These are phyloP conservation scores for Malurus splendens DNA, from an alignment of 2,797 vertebrate species.

Conservation along the genomic window DNA sequence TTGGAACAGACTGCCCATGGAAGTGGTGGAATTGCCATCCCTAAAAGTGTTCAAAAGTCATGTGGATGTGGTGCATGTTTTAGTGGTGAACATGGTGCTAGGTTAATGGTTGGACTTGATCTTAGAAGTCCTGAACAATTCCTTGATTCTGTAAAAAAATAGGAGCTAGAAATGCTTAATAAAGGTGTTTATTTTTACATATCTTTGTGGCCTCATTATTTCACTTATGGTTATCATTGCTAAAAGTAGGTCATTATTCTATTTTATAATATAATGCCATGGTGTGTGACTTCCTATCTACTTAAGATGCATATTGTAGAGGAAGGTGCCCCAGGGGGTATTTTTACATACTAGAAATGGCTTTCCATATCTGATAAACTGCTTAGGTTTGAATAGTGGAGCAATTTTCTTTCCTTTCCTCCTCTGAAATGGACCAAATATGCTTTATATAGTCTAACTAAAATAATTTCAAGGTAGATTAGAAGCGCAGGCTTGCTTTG, in stretches of 20 bases:
- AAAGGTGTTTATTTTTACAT: neutral
- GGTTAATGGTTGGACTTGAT: neutral
- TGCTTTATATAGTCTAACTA: neutral
- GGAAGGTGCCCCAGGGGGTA: neutral
- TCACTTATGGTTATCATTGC: neutral
- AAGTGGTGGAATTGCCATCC: neutral
- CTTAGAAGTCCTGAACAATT: neutral
- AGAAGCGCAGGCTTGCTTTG: neutral
- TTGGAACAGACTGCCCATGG: neutral
- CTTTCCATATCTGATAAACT: constrained; percentile 36
- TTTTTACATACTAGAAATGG: neutral
- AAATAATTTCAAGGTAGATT: constrained; percentile 50
- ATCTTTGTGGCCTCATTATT: neutral
- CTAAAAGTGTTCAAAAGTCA: neutral
- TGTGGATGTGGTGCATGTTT: neutral
- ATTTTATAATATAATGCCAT: neutral
- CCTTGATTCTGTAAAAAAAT: neutral
- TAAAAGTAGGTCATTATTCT: constrained; percentile 33
- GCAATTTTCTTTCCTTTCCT: neutral
- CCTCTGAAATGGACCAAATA: neutral
- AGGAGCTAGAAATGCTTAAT: neutral
- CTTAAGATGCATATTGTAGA: constrained; percentile 3
- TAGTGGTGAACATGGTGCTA: rapidly evolving
- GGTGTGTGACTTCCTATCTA: neutral
- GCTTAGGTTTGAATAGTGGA: neutral